Evolutionary conservation across 2,797 vertebrate species (phyloP), one percentile per base, ranked within the genome.

Genomic region (Lates japonicus): DNA sequence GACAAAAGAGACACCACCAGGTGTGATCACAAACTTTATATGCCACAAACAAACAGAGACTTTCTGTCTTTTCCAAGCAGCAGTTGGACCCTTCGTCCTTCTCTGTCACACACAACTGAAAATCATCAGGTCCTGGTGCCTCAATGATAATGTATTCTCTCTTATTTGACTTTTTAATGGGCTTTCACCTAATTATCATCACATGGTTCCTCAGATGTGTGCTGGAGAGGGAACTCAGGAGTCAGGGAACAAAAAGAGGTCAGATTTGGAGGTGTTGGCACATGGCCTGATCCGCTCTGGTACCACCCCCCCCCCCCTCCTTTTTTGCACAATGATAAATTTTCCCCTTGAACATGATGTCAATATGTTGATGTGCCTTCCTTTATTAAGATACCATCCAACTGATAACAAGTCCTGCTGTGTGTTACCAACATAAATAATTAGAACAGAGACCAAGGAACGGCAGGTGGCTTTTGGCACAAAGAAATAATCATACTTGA

Each of bases 401-500:
- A 98, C 96, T 96, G 97, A 97, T 98, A 98, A 98, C 97, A 97
- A 97, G 96, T 98, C 98, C 97, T 97, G 97, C 98, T 99, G 97
- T 95, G 98, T 97, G 97, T 97, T 97, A 98, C 96, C 97, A 98
- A 98, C 97, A 98, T 98, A 98, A 98, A 98, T 98, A 98, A 99
- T 99, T 97, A 99, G 96, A 97, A 96, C 96, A 95, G 98, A 97
- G 98, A 97, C 97, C 95, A 84, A 96, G 91, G 96, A 98, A 96
- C 97, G 96, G 98, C 97, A 98, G 98, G 98, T 98, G 97, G 97
- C 97, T 98, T 97, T 98, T 98, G 98, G 97, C 98, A 98, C 96
- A 95, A 97, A 97, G 96, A 98, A 97, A 98, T 97, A 97, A 98
- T 98, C 97, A 97, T 97, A 98, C 96, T 98, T 98, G 98, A 99